These are phyloP conservation scores for Lepus oiostolus DNA, from an alignment of 2,797 vertebrate species.

Conservation along the genomic window DNA sequence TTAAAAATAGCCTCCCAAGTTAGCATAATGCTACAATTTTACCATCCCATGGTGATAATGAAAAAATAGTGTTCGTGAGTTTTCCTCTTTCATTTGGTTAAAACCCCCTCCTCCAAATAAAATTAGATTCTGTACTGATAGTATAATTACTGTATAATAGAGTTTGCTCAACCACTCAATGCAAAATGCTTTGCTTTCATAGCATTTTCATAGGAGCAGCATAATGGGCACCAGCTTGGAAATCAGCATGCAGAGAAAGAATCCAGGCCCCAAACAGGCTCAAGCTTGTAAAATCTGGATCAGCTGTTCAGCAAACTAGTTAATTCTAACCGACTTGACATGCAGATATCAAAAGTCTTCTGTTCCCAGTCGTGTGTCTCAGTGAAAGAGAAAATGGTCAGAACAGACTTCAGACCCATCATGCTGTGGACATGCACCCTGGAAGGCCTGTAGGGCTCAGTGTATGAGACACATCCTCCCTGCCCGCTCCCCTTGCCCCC, in stretches of 20 bases:
- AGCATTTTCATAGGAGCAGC: slow-evolving; percentile 85
- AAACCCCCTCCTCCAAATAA: slow-evolving; percentile 75
- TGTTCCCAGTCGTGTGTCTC: neutral
- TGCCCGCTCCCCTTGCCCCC: rapidly evolving
- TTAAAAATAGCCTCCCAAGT: slow-evolving; percentile 70
- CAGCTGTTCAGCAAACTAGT: slow-evolving; percentile 83
- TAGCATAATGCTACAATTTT: slow-evolving; percentile 69
- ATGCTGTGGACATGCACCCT: neutral
- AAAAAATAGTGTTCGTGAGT: slow-evolving; percentile 69
- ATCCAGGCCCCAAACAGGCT: slow-evolving; percentile 81
- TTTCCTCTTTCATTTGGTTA: slow-evolving; percentile 72
- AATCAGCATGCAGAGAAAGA: slow-evolving; percentile 82
- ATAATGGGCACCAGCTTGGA: slow-evolving; percentile 88
- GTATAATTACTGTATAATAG: slow-evolving; percentile 87
- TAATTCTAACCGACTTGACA: slow-evolving; percentile 67
- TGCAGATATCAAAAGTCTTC: neutral
- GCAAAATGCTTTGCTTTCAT: slow-evolving; percentile 85
- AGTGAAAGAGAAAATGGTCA: neutral
- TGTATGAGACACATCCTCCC: rapidly evolving
- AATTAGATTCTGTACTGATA: slow-evolving; percentile 86
- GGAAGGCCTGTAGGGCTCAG: neutral
- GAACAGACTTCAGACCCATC: neutral
- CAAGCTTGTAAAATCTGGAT: slow-evolving; percentile 83
- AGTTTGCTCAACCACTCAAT: slow-evolving; percentile 84
- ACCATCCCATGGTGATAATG: slow-evolving; percentile 68